These are phyloP conservation scores for Elaphurus davidianus DNA, from an alignment of 2,113 vertebrate genomes.

Conservation along the genomic window DNA sequence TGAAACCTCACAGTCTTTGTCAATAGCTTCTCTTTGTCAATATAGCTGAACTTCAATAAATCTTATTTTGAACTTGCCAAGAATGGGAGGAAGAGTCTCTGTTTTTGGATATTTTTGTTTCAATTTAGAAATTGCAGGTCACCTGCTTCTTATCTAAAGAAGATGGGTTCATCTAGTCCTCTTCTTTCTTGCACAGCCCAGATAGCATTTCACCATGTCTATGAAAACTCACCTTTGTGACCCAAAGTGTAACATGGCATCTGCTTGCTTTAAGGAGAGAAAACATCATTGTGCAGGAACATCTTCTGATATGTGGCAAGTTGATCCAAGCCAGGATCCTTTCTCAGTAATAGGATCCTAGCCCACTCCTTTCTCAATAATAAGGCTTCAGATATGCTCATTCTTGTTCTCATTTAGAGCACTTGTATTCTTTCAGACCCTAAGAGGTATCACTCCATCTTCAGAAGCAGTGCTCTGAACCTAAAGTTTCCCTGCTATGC, in stretches of 20 bases:
- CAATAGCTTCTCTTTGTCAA: background rate
- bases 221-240: conserved; percentile 24
- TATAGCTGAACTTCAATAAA: background rate
- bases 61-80: background rate
- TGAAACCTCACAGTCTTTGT: background rate
- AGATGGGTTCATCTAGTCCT: background rate
- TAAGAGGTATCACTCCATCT: background rate
- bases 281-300: background rate
- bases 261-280: conserved; percentile 43
- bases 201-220: conserved; percentile 52
- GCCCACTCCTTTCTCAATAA: background rate
- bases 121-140: background rate
- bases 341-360: background rate
- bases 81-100: background rate
- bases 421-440: background rate
- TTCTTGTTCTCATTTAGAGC: background rate
- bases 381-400: background rate
- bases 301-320: background rate
- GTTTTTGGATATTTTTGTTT: background rate
- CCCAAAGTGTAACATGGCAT: background rate
- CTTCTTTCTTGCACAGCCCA: conserved; percentile 45
- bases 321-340: background rate
- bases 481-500: background rate
- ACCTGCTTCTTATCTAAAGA: conserved; percentile 61
- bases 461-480: background rate